A percentile compares a stretch with the other conserved stretches of the same genome.
Conservation (phyloP, 2,797 vertebrate genomes). For the Sardinella longiceps region DNA sequence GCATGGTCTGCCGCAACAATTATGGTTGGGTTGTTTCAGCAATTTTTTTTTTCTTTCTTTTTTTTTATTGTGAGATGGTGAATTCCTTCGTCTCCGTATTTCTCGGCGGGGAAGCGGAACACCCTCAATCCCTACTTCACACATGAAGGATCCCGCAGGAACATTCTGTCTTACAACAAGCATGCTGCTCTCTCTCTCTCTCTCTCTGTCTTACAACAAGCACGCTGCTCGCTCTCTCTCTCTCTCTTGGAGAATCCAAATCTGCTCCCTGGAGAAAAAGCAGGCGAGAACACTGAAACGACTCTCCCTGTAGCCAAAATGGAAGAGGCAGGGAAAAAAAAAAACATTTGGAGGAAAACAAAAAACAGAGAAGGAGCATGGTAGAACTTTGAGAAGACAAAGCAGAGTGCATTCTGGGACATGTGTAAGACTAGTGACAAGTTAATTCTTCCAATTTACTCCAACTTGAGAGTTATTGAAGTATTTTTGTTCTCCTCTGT, state of each 20-base stretch:
- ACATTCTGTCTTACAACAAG: slow-evolving; percentile 6
- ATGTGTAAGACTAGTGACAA: not conserved
- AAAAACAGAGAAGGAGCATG: not conserved
- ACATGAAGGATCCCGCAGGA: slow-evolving; percentile 5
- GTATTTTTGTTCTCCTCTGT: not conserved
- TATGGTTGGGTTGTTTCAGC: not conserved
- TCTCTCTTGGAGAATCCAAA: not conserved
- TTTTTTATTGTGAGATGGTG: not conserved
- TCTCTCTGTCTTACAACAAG: slow-evolving; percentile 1
- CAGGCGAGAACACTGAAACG: not conserved
- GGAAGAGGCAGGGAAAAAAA: not conserved
- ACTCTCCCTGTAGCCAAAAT: not conserved
- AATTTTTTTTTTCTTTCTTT: not conserved
- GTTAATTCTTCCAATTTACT: not conserved
- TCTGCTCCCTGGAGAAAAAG: not conserved
- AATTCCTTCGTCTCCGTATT: not conserved
- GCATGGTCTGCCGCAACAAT: not conserved
- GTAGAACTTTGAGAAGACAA: not conserved
- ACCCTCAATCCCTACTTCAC: not conserved
- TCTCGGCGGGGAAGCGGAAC: not conserved
- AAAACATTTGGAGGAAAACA: slow-evolving; percentile 28
- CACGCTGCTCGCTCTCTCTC: not conserved
- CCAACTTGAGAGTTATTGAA: no score
- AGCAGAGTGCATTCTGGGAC: not conserved
- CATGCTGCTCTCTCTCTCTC: not conserved